Evolutionary conservation across 2,888 invertebrate species (phyloP), one percentile per base, ranked within the genome.

Genomic region (Mesorhabditis belari): DNA sequence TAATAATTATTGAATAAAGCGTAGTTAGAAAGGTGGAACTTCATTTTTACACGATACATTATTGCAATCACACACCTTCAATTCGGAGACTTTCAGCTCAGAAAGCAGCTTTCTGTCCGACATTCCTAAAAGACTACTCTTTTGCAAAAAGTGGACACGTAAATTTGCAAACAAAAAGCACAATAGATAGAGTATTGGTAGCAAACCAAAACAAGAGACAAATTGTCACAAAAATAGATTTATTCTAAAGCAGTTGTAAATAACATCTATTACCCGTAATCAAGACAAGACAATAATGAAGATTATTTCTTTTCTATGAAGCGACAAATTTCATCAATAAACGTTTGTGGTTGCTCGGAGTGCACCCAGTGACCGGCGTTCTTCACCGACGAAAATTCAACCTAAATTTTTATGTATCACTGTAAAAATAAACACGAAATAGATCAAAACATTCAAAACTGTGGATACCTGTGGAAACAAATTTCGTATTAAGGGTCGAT

Each of bases 301-400:
- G 44, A n/a, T 35, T 17, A 9, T n/a, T 49, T 23, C 9, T 63
- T 29, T 50, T 63, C 61, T 56, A 89, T 81, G 82, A 89, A 90
- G 69, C 85, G 85, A 70, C 86, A 83, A 35, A 87, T 84, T 57
- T 85, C 74, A 56, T 87, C 85, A 25, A 90, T 81, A 81, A 92
- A 91, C 68, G 88, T 87, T 5, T 85, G 82, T 1, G 94, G 92
- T 81, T 92, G 89, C 66, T 95, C 93, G 68, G 90, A 88, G 81
- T 96, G 95, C 0, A 94, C 87, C 90, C 92, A 90, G 82, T 96
- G 95, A 0, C 92, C 91, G 5, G 94, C 90, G 44, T 88, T 89
- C 56, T 87, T 85, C 57, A 92, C 86, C 71, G 87, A 88, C 54
- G 84, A 81, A 76, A 92, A 85, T 67, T 87, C 83, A 0, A 89